Conservation (phyloP, 2,888 invertebrate genomes). For the Biston betularia region DNA sequence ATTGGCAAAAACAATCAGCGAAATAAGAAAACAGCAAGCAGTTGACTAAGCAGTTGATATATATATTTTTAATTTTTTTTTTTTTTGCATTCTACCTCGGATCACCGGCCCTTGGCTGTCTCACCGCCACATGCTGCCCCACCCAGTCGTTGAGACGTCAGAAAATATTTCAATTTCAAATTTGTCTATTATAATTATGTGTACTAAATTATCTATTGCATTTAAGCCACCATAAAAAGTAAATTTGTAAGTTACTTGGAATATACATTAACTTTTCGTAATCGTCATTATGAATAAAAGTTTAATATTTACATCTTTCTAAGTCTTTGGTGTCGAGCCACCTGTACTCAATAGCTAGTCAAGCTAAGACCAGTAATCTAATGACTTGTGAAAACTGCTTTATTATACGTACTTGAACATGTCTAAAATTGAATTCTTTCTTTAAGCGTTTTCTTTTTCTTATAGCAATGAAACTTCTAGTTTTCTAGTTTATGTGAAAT, state of each 20-base stretch:
- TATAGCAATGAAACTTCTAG: constrained; percentile 37
- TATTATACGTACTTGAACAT: constrained; percentile 37
- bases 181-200: no score
- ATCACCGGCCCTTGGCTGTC: constrained; percentile 19
- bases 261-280: constrained; percentile 19
- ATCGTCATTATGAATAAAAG: background rate
- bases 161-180: no score
- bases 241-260: constrained; percentile 12
- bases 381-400: constrained; percentile 41
- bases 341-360: constrained; percentile 49
- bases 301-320: constrained; percentile 43
- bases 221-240: no score
- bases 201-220: no score
- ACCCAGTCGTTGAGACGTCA: no score
- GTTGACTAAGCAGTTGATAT: constrained; percentile 22
- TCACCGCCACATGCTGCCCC: background rate
- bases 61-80: no score
- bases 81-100: background rate
- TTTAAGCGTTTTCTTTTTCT: constrained; percentile 34
- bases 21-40: constrained; percentile 7
- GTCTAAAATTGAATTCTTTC: constrained; percentile 20
- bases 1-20: constrained; percentile 7
- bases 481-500: constrained; percentile 24
- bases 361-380: constrained; percentile 36
- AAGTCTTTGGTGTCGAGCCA: constrained; percentile 51